Conservation (phyloP, 2,113 vertebrate species). For the Tyrannus savana region DNA sequence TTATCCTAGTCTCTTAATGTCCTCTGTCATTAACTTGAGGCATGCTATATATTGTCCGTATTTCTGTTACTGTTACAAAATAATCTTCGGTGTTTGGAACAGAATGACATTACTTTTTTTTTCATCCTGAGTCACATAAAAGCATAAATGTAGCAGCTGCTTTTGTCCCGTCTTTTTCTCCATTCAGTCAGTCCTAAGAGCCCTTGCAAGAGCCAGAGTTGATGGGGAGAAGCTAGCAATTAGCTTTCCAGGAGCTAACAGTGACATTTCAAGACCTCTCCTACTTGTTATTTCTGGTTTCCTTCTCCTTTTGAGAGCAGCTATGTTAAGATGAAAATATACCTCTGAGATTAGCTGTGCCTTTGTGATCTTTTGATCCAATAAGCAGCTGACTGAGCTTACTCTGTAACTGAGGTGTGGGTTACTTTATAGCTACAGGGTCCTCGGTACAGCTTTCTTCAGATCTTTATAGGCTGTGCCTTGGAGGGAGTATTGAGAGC, state of each 20-base stretch:
- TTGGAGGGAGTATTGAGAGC: not conserved
- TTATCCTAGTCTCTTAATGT: not conserved
- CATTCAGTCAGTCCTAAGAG: not conserved
- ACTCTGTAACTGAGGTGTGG: not conserved
- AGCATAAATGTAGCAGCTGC: not conserved
- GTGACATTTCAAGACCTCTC: not conserved
- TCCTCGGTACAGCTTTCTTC: not conserved
- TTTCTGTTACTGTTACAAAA: not conserved
- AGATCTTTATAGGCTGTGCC: not conserved
- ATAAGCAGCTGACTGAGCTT: not conserved
- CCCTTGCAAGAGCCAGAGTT: not conserved
- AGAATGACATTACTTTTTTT: not conserved
- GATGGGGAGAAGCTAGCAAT: not conserved
- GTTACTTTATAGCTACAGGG: not conserved
- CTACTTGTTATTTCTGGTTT: not conserved
- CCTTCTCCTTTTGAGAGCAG: not conserved
- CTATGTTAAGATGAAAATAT: not conserved
- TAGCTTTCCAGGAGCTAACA: not conserved
- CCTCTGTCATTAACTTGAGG: not conserved
- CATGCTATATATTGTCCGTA: accelerated
- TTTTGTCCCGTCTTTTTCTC: not conserved
- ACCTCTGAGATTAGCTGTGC: not conserved
- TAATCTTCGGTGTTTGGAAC: not conserved
- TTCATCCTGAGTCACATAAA: not conserved
- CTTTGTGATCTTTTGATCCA: not conserved